Evolutionary conservation across 2,113 vertebrate species (phyloP), one percentile per base, ranked within the genome.

Genomic region (Colaptes auratus): DNA sequence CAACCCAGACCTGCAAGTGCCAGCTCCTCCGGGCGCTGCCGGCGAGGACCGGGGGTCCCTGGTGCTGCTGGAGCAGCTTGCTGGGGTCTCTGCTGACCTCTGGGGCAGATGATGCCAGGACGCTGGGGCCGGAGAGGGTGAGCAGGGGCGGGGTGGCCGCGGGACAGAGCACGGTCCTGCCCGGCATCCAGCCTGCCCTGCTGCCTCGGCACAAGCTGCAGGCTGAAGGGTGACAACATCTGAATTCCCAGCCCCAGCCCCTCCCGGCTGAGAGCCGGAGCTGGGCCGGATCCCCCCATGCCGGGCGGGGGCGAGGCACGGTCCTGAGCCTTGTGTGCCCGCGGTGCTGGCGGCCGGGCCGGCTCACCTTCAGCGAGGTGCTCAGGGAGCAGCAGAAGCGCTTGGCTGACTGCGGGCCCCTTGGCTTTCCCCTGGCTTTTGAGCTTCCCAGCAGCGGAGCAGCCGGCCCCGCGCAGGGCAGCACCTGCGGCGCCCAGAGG

Each of bases 401-500:
- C 85, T 75, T 25, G 19, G 33, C 20, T 79, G n/a, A 42, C 27
- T 59, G 27, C 42, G 66, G 17, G 13, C 10, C 27, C 35, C 2
- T 74, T 52, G 46, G 35, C 12, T 78, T 66, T 67, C 15, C 52
- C 18, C 27, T 74, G 33, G 42, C 15, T 25, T 89, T 30, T 30
- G 74, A 67, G 52, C n/a, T 71, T 87, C 27, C 20, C 30, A 55
- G 82, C 44, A 28, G 48, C 9, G 48, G 35, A 79, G 59, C 58
- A 88, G 63, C 27, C 48, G 46, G n/a, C 66, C 25, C 17, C 0
- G 0, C 20, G 52, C 56, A 6, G 18, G 71, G 39, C 61, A 52
- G 8, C 0, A 12, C 39, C 58, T 56, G 59, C 2, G 4, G 6
- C 0, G 3, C 20, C 63, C 0, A 0, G 18, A 0, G 2, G 17